Percentiles rank a stretch among this genome's conserved stretches.
These are phyloP conservation scores for Synanthedon tipuliformis DNA, from an alignment of 2,888 invertebrate species.

Conservation along the genomic window DNA sequence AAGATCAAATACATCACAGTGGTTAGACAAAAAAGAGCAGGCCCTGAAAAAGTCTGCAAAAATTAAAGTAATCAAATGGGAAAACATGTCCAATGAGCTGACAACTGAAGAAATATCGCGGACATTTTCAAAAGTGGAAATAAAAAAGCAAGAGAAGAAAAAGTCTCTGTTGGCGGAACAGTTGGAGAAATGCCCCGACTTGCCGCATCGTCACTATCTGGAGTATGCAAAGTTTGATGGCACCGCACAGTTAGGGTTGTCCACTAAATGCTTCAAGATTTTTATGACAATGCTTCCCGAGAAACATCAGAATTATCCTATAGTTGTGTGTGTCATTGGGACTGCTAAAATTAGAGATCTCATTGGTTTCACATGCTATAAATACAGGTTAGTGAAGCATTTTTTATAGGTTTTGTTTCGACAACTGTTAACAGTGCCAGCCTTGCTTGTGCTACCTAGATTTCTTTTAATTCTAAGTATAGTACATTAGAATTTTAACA, in stretches of 20 bases:
- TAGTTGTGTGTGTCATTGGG: slow-evolving; percentile 83
- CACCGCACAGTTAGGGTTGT: slow-evolving; percentile 81
- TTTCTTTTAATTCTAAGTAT: too few species aligned
- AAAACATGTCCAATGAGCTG: slow-evolving; percentile 55
- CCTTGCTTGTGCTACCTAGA: too few species aligned
- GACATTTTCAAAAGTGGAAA: slow-evolving; percentile 64
- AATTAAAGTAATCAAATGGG: slow-evolving; percentile 82
- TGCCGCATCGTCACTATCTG: slow-evolving; percentile 87
- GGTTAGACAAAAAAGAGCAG: slow-evolving; percentile 89
- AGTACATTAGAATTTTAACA: too few species aligned
- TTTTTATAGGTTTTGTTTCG: too few species aligned
- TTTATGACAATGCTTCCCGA: slow-evolving; percentile 89
- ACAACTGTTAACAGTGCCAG: too few species aligned
- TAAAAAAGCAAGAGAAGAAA: slow-evolving; percentile 34
- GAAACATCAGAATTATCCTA: slow-evolving; percentile 84
- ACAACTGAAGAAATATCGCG: slow-evolving; percentile 71
- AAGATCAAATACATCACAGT: slow-evolving; percentile 88
- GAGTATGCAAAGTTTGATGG: slow-evolving; percentile 95
- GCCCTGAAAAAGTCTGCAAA: slow-evolving; percentile 84
- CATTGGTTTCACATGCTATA: slow-evolving; percentile 92
- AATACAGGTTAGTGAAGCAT: slow-evolving; percentile 68
- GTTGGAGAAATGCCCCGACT: slow-evolving; percentile 79
- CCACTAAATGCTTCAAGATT: slow-evolving; percentile 87
- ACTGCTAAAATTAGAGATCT: slow-evolving; percentile 90
- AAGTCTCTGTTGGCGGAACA: slow-evolving; percentile 80